A percentile compares a stretch with the other conserved stretches of the same genome.
phyloP scores from a whole-genome alignment of 2,888 invertebrate genomes.

The Flabesymbios commensalis region DNA sequence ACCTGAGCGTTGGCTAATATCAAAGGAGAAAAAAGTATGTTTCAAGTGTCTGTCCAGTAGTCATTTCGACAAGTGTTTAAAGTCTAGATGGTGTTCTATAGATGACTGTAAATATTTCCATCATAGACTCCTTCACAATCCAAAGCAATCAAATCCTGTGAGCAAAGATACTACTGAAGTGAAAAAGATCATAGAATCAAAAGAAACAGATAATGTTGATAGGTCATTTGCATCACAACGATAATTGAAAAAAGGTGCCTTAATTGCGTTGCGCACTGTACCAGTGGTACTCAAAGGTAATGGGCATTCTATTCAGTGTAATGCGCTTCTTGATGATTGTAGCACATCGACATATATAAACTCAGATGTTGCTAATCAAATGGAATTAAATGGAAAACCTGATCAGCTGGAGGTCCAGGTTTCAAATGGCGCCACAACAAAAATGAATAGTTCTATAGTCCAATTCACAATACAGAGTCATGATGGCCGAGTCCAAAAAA shows the following conservation, averaged over 20 bases:
- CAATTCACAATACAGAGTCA: constrained; percentile 13
- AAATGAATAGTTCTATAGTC: constrained; percentile 5
- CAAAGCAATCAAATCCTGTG: neutral
- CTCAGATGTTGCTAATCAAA: neutral
- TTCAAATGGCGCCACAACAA: constrained; percentile 1
- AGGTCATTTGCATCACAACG: too few species aligned
- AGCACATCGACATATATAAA: constrained; percentile 4
- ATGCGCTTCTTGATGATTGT: constrained; percentile 4
- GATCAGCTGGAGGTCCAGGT: constrained; percentile 9
- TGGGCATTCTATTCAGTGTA: neutral
- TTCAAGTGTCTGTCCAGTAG: constrained; percentile 13
- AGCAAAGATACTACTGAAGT: too few species aligned
- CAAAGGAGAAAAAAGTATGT: constrained; percentile 9
- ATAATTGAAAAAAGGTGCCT: too few species aligned
- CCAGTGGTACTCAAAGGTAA: neutral
- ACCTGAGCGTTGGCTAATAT: constrained; percentile 10
- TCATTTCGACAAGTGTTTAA: neutral
- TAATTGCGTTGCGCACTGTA: constrained; percentile 4
- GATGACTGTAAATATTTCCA: constrained; percentile 11
- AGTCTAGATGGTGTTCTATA: constrained; percentile 4
- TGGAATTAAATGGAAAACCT: neutral
- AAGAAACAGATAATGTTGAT: too few species aligned
- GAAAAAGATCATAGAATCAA: neutral
- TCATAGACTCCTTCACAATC: constrained; percentile 8
- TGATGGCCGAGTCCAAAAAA: constrained; percentile 8